Percentiles rank a stretch among this genome's conserved stretches.
These are phyloP conservation scores for Plotosus lineatus DNA, from an alignment of 2,113 vertebrate species.

Conservation along the genomic window DNA sequence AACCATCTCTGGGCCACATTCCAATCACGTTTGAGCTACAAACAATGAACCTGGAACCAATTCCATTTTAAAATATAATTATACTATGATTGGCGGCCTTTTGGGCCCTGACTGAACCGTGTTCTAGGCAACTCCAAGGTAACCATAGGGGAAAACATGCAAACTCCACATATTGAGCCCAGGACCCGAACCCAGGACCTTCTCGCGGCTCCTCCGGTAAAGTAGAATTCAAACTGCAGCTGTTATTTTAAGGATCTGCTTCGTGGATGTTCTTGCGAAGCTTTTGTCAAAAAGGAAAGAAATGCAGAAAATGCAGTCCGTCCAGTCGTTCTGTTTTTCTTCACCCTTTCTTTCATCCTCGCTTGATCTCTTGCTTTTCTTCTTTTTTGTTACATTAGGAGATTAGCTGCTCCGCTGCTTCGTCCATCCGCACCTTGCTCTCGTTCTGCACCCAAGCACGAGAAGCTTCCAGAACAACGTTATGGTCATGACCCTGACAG, in stretches of 20 bases:
- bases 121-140: neutral
- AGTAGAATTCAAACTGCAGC: neutral
- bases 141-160: no score
- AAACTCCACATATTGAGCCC: no score
- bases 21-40: no score
- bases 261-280: neutral
- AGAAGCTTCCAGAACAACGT: conserved; percentile 64
- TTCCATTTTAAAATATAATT: no score
- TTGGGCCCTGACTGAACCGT: neutral
- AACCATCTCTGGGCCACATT: neutral
- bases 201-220: no score
- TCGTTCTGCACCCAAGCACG: conserved; percentile 64
- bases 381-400: conserved; percentile 66
- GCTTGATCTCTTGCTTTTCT: conserved; percentile 53
- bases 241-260: neutral
- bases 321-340: conserved; percentile 14
- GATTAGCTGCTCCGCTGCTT: conserved; percentile 72
- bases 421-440: conserved; percentile 68
- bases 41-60: no score
- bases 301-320: neutral
- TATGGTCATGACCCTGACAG: conserved; percentile 67
- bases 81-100: no score
- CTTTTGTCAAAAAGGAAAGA: neutral
- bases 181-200: no score
- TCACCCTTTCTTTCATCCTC: conserved; percentile 31